Evolutionary conservation across 1,140 invertebrate species (phyloP), one percentile per base, ranked within the genome.

Genomic region (Riptortus pedestris): DNA sequence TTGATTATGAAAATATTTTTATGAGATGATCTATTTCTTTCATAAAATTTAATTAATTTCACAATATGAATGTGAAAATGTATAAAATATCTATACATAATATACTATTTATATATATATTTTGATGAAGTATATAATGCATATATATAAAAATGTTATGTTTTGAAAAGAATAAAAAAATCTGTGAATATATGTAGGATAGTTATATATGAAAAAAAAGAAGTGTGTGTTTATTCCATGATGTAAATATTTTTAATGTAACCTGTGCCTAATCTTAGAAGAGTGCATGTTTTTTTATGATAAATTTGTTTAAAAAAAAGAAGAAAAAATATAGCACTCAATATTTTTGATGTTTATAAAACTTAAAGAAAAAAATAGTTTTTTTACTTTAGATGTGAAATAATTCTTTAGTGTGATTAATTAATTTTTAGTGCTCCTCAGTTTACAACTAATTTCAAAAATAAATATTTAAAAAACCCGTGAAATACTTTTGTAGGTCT

Each of bases 291-390:
- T 55, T 55, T 55, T 55, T 24, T 26, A 26, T 24, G 16, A 24
- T 24, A 55, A 27, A 55, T 55, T 55, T 24, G 26, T 26, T 55
- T 27, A 26, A 2, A 26, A 27, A 55, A 55, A 26, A 11, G 2
- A 51, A 51, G 24, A 2, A 55, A 55, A 24, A 55, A 55, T 24
- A 55, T 14, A 24, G 24, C 18, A 55, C 51, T 24, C 51, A 9
- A 55, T 55, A 55, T 55, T 55, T 55, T 55, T 55, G 51, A 55
- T 55, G 51, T 55, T 55, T 12, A 55, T n/a, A n/a, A n/a, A n/a
- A n/a, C n/a, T n/a, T n/a, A n/a, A n/a, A n/a, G n/a, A n/a, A n/a
- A n/a, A n/a, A n/a, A n/a, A n/a, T n/a, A n/a, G n/a, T n/a, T n/a
- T n/a, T n/a, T n/a, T n/a, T n/a, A n/a, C n/a, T n/a, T n/a, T n/a